A percentile compares a stretch with the other conserved stretches of the same genome.
Conservation (phyloP, 2,797 vertebrate species). For the Heteromormyrus szaboi region DNA sequence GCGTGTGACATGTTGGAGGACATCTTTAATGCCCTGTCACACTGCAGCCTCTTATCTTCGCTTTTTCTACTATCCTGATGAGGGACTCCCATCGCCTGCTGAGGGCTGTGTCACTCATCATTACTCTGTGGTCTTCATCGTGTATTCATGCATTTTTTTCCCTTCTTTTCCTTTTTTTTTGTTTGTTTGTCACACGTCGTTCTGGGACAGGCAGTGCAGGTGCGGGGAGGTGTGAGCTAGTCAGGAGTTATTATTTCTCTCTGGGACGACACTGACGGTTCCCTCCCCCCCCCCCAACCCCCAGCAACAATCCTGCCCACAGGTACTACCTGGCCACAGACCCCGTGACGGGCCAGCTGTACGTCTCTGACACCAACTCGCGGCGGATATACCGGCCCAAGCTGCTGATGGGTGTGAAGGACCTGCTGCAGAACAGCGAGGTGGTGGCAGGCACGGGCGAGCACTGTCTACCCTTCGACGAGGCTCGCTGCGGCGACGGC, state of each 20-base stretch:
- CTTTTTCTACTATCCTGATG: background rate
- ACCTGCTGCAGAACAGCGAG: constrained; percentile 83
- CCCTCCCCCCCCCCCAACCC: constrained; percentile 16
- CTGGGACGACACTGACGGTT: background rate
- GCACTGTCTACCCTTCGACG: constrained; percentile 92
- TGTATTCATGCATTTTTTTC: background rate
- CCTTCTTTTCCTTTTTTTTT: background rate
- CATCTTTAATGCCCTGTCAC: constrained; percentile 47
- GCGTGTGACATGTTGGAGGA: constrained; percentile 48
- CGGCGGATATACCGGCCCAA: constrained; percentile 87
- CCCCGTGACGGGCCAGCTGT: constrained; percentile 86
- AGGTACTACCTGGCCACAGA: constrained; percentile 91
- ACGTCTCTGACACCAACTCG: constrained; percentile 91
- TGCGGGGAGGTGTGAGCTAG: background rate
- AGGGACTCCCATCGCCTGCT: background rate
- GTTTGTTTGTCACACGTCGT: background rate
- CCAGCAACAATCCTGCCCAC: constrained; percentile 93
- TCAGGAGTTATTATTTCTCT: background rate
- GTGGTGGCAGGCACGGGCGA: constrained; percentile 90
- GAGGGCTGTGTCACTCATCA: background rate
- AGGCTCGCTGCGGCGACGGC: constrained; percentile 90
- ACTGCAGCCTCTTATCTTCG: constrained; percentile 36
- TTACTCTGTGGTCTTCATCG: background rate
- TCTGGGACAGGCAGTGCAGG: background rate
- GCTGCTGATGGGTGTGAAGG: constrained; percentile 78